phyloP scores from a whole-genome alignment of 2,888 invertebrate genomes.

The Enchytraeus crypticus region DNA sequence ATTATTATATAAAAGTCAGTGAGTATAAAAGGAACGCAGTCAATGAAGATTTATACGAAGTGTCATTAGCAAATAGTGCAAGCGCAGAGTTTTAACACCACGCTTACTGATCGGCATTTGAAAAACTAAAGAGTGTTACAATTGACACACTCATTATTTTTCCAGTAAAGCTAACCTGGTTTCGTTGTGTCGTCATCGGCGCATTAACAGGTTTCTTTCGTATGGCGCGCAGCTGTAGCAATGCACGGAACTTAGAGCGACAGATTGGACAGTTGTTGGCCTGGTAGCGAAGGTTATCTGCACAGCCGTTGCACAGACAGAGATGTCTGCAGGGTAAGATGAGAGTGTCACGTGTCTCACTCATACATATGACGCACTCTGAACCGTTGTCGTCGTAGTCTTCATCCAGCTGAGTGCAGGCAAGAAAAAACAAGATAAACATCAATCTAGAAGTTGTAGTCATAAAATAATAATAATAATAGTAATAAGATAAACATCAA shows the following conservation, averaged over 20 bases:
- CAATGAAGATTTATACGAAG: too few species aligned
- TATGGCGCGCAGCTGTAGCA: conserved; percentile 87
- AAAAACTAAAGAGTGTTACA: too few species aligned
- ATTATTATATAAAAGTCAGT: too few species aligned
- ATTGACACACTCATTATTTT: too few species aligned
- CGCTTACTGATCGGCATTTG: too few species aligned
- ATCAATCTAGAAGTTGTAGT: background rate
- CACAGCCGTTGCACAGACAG: conserved; percentile 92
- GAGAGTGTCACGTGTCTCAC: conserved; percentile 89
- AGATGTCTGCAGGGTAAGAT: conserved; percentile 94
- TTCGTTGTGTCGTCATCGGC: too few species aligned
- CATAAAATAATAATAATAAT: background rate
- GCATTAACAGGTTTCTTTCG: conserved; percentile 62
- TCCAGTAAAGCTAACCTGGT: too few species aligned
- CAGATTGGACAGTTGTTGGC: conserved; percentile 99
- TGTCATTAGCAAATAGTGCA: too few species aligned
- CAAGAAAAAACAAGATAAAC: background rate
- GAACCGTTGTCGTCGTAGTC: conserved; percentile 58
- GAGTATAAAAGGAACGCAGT: too few species aligned
- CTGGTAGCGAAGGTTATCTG: conserved; percentile 81
- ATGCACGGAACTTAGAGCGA: conserved; percentile 91
- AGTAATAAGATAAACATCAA: too few species aligned
- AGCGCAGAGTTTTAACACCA: too few species aligned
- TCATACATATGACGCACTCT: conserved; percentile 99
- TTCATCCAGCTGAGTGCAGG: conserved; percentile 20